Evolutionary conservation across 2,888 invertebrate genomes (phyloP).

Genomic region (Eupithecia centaureata): DNA sequence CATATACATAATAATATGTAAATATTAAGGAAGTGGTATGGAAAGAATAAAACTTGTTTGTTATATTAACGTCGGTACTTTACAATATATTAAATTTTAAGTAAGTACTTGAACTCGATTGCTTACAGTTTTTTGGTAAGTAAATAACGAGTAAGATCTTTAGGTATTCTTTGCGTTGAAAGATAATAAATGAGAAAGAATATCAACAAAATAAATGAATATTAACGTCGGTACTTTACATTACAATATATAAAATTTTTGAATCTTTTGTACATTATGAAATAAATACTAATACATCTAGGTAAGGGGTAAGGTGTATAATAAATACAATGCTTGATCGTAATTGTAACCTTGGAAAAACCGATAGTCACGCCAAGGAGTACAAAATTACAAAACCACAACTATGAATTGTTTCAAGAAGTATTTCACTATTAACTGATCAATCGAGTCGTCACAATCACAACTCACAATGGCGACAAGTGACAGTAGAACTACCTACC

Average conservation of each 20-base stretch:
- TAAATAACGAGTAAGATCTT: neutral
- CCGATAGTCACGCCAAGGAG: slow-evolving; percentile 10
- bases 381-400: slow-evolving; percentile 2
- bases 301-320: neutral
- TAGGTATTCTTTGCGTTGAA: neutral
- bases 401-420: slow-evolving; percentile 3
- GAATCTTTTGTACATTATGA: neutral
- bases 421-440: neutral
- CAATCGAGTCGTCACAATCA: neutral
- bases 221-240: too few species aligned
- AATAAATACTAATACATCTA: too few species aligned
- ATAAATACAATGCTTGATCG: neutral
- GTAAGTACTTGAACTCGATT: slow-evolving; percentile 17
- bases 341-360: slow-evolving; percentile 15
- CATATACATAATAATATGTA: too few species aligned
- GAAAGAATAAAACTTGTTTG: too few species aligned
- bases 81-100: too few species aligned
- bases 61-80: too few species aligned
- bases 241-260: too few species aligned
- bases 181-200: neutral
- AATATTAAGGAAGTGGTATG: too few species aligned
- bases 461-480: too few species aligned
- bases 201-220: too few species aligned
- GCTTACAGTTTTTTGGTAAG: neutral
- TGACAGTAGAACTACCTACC: neutral